phyloP scores from a whole-genome alignment of 2,888 invertebrate genomes.

The Pycnomerus fuliginosus region DNA sequence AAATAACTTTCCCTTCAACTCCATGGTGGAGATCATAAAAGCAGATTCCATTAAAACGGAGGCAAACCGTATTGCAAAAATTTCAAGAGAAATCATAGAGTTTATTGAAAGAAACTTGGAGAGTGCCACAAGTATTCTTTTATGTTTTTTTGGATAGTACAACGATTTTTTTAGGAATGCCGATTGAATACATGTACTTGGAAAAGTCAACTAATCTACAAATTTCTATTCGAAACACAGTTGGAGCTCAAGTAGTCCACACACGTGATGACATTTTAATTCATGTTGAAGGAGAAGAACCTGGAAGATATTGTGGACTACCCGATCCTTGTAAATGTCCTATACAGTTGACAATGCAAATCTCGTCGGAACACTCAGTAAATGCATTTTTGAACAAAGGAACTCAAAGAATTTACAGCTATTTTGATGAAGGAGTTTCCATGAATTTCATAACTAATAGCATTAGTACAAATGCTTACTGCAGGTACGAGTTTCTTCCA shows the following conservation, averaged over 20 bases:
- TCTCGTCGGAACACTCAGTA: constrained; percentile 41
- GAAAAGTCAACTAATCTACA: constrained; percentile 44
- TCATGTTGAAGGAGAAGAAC: constrained; percentile 38
- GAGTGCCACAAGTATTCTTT: constrained; percentile 5
- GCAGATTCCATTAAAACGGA: constrained; percentile 32
- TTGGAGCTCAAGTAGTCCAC: constrained; percentile 33
- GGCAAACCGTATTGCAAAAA: constrained; percentile 34
- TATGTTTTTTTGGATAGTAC: too few relatives aligned
- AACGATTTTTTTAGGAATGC: constrained; percentile 38
- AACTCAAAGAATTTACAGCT: constrained; percentile 44
- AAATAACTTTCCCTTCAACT: constrained; percentile 40
- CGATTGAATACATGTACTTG: constrained; percentile 44
- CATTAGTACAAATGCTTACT: constrained; percentile 38
- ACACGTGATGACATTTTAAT: constrained; percentile 37
- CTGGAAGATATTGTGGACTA: constrained; percentile 40
- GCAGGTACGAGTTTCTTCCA: constrained; percentile 31
- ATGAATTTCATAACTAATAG: constrained; percentile 45
- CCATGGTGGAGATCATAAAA: constrained; percentile 35
- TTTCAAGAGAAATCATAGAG: constrained; percentile 32
- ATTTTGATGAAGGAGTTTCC: constrained; percentile 37
- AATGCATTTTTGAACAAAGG: constrained; percentile 37
- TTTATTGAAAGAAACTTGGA: constrained; percentile 30
- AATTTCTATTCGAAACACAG: constrained; percentile 37
- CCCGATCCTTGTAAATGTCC: constrained; percentile 42
- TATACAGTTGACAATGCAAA: constrained; percentile 41